Conservation (phyloP, 2,113 vertebrate genomes). For the Caracal caracal region DNA sequence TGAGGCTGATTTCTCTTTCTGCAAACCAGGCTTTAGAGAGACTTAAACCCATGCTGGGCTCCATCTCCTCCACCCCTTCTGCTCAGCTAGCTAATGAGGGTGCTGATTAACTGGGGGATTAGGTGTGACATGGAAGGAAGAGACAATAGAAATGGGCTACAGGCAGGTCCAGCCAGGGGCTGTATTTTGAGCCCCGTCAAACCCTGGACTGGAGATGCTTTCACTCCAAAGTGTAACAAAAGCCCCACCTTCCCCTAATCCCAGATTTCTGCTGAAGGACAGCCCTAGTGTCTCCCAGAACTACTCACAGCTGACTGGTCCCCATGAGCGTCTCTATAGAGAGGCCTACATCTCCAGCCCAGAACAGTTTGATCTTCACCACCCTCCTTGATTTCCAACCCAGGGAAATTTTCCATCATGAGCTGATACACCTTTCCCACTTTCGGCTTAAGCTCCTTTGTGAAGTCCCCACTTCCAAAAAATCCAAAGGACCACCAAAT, state of each 20-base stretch:
- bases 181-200: neutral
- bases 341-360: constrained; percentile 72
- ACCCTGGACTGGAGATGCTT: too few species aligned
- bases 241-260: constrained; percentile 44
- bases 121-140: neutral
- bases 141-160: neutral
- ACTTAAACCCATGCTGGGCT: neutral
- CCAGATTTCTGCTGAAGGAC: constrained; percentile 42
- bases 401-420: neutral
- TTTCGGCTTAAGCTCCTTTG: constrained; percentile 68
- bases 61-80: neutral
- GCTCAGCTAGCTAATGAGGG: neutral
- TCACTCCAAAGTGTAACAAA: constrained; percentile 59
- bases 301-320: neutral
- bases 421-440: too few species aligned
- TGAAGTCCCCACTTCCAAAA: constrained; percentile 62
- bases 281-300: constrained; percentile 44
- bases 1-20: neutral
- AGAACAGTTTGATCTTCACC: constrained; percentile 77
- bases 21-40: neutral
- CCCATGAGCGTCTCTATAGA: constrained; percentile 38
- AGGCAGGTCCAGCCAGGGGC: neutral
- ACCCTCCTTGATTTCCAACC: constrained; percentile 77
- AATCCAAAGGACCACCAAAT: neutral
- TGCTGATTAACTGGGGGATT: neutral